A percentile compares a stretch with the other conserved stretches of the same genome.
Conservation (phyloP, 2,888 invertebrate species). For the Tromatobia lineatoria region DNA sequence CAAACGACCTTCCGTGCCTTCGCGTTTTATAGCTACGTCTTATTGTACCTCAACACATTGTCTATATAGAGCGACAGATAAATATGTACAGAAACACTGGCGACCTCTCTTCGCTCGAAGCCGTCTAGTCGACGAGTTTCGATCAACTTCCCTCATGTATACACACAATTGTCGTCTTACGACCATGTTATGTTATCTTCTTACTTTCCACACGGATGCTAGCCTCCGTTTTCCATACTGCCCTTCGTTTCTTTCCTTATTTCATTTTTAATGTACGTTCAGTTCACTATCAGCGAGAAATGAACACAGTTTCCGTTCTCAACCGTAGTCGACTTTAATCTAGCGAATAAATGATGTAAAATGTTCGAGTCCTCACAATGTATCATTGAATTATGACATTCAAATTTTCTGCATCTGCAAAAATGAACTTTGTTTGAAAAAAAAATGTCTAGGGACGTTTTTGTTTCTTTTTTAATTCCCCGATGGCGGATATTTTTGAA, state of each 20-base stretch:
- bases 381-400: no score
- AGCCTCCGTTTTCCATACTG: no score
- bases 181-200: no score
- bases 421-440: no score
- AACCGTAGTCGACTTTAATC: constrained; percentile 38
- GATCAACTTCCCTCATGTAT: no score
- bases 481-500: no score
- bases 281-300: constrained; percentile 29
- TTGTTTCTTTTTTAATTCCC: no score
- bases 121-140: no score
- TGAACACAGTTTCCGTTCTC: neutral
- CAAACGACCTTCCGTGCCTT: constrained; percentile 13
- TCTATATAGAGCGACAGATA: constrained; percentile 22
- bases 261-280: constrained; percentile 8
- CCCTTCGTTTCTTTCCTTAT: neutral
- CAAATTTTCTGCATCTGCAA: no score
- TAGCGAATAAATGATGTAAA: constrained; percentile 7
- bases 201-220: no score
- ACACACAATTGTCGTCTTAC: no score
- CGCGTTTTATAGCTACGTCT: neutral
- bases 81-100: constrained; percentile 32
- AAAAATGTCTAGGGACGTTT: no score
- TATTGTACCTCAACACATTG: neutral
- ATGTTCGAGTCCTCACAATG: neutral
- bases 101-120: neutral